Base-by-base conservation (phyloP, 2,797 vertebrate species). In the Rhabdomys pumilio region DNA sequence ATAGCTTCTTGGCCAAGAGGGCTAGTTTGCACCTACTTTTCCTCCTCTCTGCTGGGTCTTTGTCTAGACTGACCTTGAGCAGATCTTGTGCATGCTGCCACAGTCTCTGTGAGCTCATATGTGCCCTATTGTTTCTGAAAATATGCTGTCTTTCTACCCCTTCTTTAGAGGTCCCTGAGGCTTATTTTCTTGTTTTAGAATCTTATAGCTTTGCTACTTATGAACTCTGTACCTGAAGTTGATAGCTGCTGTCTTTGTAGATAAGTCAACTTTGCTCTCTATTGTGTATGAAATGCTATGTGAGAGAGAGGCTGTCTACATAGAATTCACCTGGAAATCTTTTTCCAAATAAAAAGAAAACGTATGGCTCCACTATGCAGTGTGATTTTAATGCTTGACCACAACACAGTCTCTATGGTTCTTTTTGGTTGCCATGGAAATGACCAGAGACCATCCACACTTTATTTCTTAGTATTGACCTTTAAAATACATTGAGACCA, bases 261-360 rank as follows among this genome's bases (percentile, higher is more conserved):
- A 57, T 55, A 44, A 44, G 19, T 72, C 69, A 88, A 59, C 80
- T n/a, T 73, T 81, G 5, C 3, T 91, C 34, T 44, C 15, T 1
- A 2, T 38, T 72, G 34, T 73, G 6, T 19, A 57, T 59, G 29
- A n/a, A 69, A 80, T 19, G 19, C 1, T 50, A 47, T 11, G 14
- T 14, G 7, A 65, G 14, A 41, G 47, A 82, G 38, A 90, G 4
- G 11, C 6, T 85, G 19, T n/a, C 61, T 61, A 79, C 44, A 63
- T 1, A 82, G 59, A 94, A 93, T 12, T 82, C 55, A 77, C 5
- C 44, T 69, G 19, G 14, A 83, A 73, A 29, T 63, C 12, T 69
- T 85, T 94, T 94, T 34, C n/a, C 77, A 81, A 72, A 47, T 72
- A 31, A 80, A 73, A 88, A 82, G 44, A 69, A 84, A 61, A 73